Percentiles rank a stretch among this genome's conserved stretches.
Evolutionary conservation across 1,140 invertebrate genomes (phyloP).

Genomic region (Musca domestica): DNA sequence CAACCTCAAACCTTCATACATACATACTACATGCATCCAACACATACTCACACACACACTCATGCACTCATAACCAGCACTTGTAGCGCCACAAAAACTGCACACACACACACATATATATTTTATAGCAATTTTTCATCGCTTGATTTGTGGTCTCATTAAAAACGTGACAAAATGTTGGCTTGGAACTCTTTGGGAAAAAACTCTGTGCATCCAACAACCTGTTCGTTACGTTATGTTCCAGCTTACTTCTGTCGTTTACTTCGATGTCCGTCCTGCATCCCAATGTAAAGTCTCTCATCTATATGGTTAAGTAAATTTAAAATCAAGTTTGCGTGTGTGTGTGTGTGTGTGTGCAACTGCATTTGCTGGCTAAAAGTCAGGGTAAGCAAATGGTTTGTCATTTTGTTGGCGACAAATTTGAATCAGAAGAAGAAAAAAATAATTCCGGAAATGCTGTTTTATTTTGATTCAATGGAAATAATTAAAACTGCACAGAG

Average conservation of each 20-base stretch:
- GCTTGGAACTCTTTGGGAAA: neutral
- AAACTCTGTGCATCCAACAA: neutral
- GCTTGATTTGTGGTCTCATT: slow-evolving; percentile 22
- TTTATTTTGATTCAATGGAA: too few relatives aligned
- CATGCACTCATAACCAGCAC: too few relatives aligned
- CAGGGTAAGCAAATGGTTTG: too few relatives aligned
- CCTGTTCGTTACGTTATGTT: neutral
- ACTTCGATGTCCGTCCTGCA: neutral
- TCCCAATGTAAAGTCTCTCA: neutral
- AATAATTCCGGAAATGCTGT: too few relatives aligned
- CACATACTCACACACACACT: neutral
- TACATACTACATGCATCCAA: neutral
- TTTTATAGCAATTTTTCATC: slow-evolving; percentile 19
- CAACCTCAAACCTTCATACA: neutral
- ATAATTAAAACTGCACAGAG: too few relatives aligned
- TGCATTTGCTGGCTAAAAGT: neutral
- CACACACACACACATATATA: neutral
- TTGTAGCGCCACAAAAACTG: neutral
- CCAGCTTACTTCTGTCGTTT: neutral
- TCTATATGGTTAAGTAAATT: slow-evolving; percentile 1
- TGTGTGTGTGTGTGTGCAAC: neutral
- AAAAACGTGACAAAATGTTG: slow-evolving; percentile 20
- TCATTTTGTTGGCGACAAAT: too few relatives aligned
- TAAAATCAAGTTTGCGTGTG: neutral
- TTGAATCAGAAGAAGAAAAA: too few relatives aligned